phyloP scores from a whole-genome alignment of 2,113 vertebrate genomes.

The Erythrolamprus reginae region DNA sequence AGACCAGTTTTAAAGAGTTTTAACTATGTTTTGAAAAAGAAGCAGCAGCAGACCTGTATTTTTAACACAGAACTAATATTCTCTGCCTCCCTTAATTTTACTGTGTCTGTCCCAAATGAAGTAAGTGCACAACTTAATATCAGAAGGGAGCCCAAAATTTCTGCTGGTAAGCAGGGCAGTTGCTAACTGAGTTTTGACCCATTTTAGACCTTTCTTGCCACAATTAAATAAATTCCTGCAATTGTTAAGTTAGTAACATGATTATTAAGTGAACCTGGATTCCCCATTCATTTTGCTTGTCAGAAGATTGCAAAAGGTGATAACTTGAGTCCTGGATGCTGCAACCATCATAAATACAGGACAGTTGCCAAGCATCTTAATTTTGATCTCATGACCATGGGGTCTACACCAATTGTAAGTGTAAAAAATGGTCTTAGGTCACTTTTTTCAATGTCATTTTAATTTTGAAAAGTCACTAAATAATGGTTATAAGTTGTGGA shows the following conservation, averaged over 20 bases:
- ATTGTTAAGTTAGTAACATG: neutral
- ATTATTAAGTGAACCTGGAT: neutral
- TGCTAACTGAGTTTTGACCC: neutral
- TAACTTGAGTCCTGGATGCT: neutral
- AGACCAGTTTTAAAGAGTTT: neutral
- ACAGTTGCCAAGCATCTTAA: neutral
- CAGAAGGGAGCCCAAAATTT: neutral
- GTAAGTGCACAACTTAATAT: neutral
- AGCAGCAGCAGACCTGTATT: neutral
- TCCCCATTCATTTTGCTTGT: neutral
- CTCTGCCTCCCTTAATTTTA: neutral
- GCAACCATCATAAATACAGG: neutral
- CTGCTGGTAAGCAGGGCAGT: neutral
- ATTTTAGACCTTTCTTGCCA: neutral
- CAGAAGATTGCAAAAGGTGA: neutral
- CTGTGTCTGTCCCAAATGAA: neutral
- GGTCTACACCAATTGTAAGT: neutral
- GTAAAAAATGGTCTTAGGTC: neutral
- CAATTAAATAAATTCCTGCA: neutral
- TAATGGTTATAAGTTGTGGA: neutral
- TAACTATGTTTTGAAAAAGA: neutral
- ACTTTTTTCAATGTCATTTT: neutral
- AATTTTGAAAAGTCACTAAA: neutral
- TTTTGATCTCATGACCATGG: neutral
- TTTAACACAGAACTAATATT: neutral